Evolutionary conservation across 2,113 vertebrate species (phyloP).

Genomic region (Onychorhynchus coronatus): DNA sequence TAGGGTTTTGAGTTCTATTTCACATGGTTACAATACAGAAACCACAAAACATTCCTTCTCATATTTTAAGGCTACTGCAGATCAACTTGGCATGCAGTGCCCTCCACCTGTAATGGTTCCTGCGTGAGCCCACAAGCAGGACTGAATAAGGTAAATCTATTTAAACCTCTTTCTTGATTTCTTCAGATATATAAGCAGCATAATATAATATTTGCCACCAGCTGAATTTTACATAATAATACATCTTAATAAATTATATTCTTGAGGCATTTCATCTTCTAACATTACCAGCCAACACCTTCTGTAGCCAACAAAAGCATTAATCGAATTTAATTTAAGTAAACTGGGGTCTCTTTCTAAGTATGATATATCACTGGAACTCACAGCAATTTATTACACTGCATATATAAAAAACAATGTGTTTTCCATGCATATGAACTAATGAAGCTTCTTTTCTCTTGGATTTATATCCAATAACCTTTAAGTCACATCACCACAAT

Average conservation of each 20-base stretch:
- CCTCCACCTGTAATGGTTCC: neutral
- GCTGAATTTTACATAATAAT: neutral
- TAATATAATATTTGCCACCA: neutral
- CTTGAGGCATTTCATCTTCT: neutral
- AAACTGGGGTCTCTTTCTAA: neutral
- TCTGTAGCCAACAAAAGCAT: neutral
- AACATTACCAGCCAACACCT: neutral
- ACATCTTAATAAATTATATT: slow-evolving; percentile 16
- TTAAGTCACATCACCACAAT: neutral
- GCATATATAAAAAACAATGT: neutral
- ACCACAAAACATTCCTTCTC: neutral
- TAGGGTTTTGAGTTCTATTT: neutral
- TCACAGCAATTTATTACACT: neutral
- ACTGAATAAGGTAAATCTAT: neutral
- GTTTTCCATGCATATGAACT: neutral
- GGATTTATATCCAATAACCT: neutral
- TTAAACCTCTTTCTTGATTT: neutral
- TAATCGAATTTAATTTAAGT: neutral
- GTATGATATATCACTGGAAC: neutral
- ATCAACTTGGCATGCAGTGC: neutral
- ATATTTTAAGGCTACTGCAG: neutral
- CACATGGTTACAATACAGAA: neutral
- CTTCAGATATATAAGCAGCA: neutral
- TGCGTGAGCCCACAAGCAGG: neutral
- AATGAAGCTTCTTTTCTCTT: neutral